Conservation (phyloP, 2,797 vertebrate species). For the Buphagus erythrorhynchus region DNA sequence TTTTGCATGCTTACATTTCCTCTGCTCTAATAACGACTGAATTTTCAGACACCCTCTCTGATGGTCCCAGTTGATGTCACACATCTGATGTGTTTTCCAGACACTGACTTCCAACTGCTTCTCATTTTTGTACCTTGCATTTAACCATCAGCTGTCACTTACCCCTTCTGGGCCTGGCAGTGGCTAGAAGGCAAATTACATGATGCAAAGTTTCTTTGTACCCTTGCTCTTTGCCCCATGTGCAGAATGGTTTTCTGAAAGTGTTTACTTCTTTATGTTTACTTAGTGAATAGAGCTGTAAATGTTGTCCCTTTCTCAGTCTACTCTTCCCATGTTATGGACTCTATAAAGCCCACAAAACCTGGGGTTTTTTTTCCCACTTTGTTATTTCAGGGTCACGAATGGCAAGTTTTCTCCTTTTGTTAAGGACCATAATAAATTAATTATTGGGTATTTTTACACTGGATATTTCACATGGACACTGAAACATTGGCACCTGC, state of each 20-base stretch:
- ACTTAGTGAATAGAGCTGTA: background rate
- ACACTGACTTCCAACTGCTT: background rate
- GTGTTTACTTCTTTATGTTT: background rate
- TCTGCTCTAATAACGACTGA: background rate
- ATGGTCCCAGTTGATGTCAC: background rate
- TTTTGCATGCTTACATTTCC: background rate
- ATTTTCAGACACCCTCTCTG: background rate
- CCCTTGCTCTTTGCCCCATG: background rate
- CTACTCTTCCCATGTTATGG: background rate
- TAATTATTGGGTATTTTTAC: background rate
- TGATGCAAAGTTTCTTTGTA: background rate
- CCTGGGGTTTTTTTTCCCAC: background rate
- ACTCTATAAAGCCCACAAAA: background rate
- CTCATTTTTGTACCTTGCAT: background rate
- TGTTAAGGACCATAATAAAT: background rate
- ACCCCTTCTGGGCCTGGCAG: background rate
- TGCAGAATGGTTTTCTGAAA: background rate
- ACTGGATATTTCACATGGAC: background rate
- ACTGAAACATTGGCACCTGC: background rate
- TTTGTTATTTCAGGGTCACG: background rate
- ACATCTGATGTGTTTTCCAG: background rate
- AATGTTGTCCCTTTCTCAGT: background rate
- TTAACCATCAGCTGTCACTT: background rate
- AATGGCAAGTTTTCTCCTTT: background rate
- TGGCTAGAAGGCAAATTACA: background rate